phyloP scores from a whole-genome alignment of 2,113 vertebrate species.

The Antigone vipio region DNA sequence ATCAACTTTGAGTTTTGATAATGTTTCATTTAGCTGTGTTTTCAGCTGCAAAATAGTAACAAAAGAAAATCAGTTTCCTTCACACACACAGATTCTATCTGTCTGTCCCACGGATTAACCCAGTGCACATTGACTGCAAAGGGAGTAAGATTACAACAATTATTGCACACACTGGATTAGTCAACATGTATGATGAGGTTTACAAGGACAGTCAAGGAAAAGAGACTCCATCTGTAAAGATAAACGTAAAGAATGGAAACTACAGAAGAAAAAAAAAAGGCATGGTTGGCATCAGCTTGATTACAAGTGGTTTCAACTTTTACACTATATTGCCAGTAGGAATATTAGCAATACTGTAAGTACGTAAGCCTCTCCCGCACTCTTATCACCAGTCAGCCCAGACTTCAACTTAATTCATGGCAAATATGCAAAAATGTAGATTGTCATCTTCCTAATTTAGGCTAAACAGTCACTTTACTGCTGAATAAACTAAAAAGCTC shows the following conservation, averaged over 20 bases:
- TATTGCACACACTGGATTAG: constrained; percentile 57
- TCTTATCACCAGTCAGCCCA: not conserved
- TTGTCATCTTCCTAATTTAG: not conserved
- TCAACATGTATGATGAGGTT: constrained; percentile 33
- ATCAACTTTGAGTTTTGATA: constrained; percentile 86
- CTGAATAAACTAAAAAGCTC: constrained; percentile 30
- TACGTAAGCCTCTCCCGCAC: not conserved
- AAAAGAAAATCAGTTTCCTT: not conserved
- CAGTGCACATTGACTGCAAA: constrained; percentile 21
- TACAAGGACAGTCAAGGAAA: constrained; percentile 53
- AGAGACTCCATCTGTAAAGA: constrained; percentile 56
- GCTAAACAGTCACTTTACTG: not conserved
- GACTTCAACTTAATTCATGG: not conserved
- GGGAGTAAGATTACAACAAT: constrained; percentile 3
- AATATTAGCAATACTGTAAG: not conserved
- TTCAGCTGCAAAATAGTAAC: constrained; percentile 85
- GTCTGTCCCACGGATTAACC: not conserved
- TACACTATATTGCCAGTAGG: not conserved
- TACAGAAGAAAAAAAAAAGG: constrained; percentile 37
- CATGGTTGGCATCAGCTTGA: not conserved
- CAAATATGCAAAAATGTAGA: not conserved
- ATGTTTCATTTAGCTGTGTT: constrained; percentile 86
- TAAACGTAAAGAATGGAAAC: constrained; percentile 44
- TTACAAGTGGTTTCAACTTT: not conserved
- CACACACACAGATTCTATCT: not conserved